Percentiles rank a stretch among this genome's conserved stretches.
Conservation (phyloP, 1,140 invertebrate genomes). For the Rhopalosiphum maidis region DNA sequence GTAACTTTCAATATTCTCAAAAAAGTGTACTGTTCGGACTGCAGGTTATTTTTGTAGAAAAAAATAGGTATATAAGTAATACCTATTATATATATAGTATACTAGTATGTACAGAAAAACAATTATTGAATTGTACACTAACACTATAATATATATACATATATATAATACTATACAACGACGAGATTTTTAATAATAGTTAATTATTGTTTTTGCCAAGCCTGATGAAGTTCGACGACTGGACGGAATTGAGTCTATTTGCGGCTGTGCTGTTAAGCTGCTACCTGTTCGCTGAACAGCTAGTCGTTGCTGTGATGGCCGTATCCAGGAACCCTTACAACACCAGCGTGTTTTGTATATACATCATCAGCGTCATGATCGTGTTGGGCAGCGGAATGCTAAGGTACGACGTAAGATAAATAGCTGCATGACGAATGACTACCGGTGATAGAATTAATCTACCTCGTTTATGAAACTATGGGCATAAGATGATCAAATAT, state of each 20-base stretch:
- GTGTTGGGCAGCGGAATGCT: constrained; percentile 80
- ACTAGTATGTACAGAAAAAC: no score
- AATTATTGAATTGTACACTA: no score
- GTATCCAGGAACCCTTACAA: constrained; percentile 78
- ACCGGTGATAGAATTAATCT: no score
- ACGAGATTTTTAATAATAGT: background rate
- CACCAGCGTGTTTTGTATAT: constrained; percentile 77
- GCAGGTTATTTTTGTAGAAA: no score
- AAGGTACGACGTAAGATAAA: constrained; percentile 66
- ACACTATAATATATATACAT: no score
- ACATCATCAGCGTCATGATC: constrained; percentile 76
- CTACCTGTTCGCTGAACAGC: constrained; percentile 83
- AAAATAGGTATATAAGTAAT: no score
- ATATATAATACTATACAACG: no score
- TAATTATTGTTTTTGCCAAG: constrained; percentile 48
- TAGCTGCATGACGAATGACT: background rate
- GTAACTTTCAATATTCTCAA: no score
- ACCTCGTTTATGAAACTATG: no score
- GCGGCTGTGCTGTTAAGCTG: constrained; percentile 75
- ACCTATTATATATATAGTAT: no score
- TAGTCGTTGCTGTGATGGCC: constrained; percentile 81
- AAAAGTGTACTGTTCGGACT: no score
- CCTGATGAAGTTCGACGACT: constrained; percentile 60
- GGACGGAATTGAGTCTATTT: constrained; percentile 60
- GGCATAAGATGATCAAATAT: no score